These are phyloP conservation scores for Phalera bucephala DNA, from an alignment of 2,888 invertebrate species.

Conservation along the genomic window DNA sequence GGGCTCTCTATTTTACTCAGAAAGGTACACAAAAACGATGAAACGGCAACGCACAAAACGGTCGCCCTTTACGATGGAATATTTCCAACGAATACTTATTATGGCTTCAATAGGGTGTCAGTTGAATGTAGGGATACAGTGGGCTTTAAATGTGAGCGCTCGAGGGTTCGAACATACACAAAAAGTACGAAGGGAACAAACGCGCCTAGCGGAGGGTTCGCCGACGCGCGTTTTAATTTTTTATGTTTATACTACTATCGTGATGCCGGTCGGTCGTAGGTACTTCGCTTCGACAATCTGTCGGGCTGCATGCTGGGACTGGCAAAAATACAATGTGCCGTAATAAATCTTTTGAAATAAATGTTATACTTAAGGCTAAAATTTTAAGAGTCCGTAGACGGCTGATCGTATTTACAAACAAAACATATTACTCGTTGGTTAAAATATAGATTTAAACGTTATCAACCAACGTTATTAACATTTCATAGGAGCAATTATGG, in stretches of 20 bases:
- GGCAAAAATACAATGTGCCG: constrained; percentile 23
- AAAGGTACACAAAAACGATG: too few relatives aligned
- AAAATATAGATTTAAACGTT: too few relatives aligned
- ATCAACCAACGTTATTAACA: too few relatives aligned
- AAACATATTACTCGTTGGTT: too few relatives aligned
- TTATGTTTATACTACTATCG: constrained; percentile 37
- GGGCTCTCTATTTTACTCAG: too few relatives aligned
- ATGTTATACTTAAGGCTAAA: neutral
- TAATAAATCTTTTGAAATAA: constrained; percentile 9
- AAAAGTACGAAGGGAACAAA: constrained; percentile 65
- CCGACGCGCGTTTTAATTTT: constrained; percentile 54
- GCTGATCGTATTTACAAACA: too few relatives aligned
- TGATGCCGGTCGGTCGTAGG: constrained; percentile 36
- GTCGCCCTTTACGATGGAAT: constrained; percentile 33
- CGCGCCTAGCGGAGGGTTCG: constrained; percentile 45
- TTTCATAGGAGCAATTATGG: too few relatives aligned
- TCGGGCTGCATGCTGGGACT: constrained; percentile 36
- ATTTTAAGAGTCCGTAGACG: too few relatives aligned
- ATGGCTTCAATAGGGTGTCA: constrained; percentile 56
- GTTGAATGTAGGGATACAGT: constrained; percentile 46
- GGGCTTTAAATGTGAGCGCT: constrained; percentile 47
- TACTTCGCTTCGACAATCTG: constrained; percentile 32
- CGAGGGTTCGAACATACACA: constrained; percentile 44
- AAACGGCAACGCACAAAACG: constrained; percentile 8
- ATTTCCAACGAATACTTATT: constrained; percentile 45